These are phyloP conservation scores for Tragelaphus strepsiceros DNA, from an alignment of 2,113 vertebrate species.

Conservation along the genomic window DNA sequence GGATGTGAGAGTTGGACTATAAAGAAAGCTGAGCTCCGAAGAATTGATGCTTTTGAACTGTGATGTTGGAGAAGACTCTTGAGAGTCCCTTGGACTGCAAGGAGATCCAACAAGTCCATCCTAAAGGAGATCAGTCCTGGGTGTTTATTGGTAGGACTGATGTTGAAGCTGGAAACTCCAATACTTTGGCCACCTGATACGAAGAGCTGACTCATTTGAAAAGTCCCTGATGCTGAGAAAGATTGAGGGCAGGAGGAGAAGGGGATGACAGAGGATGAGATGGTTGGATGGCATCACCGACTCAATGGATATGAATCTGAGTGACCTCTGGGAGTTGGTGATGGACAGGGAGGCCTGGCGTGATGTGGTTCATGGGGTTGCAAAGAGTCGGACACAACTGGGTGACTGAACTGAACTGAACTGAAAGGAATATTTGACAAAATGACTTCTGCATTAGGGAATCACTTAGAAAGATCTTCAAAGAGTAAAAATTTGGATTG, in stretches of 20 bases:
- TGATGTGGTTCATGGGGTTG: accelerated
- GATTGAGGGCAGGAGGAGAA: neutral
- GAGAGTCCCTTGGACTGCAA: neutral
- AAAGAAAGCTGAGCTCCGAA: neutral
- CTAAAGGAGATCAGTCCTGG: neutral
- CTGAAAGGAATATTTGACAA: neutral
- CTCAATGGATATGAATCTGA: neutral
- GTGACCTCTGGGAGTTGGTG: neutral
- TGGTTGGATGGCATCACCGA: neutral
- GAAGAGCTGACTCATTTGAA: neutral
- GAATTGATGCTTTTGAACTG: neutral
- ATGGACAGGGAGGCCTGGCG: neutral
- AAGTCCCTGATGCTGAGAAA: neutral
- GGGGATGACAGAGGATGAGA: neutral
- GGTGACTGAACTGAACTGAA: neutral
- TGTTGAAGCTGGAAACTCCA: neutral
- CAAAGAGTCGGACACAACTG: neutral
- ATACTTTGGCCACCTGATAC: neutral
- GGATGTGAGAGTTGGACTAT: neutral
- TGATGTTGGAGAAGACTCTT: neutral
- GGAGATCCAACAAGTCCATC: neutral
- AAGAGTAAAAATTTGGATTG: neutral
- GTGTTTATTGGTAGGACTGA: neutral
- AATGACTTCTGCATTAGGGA: neutral
- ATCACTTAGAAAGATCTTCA: neutral